Conservation (phyloP, 1,140 invertebrate species). For the Melanaphis sacchari region DNA sequence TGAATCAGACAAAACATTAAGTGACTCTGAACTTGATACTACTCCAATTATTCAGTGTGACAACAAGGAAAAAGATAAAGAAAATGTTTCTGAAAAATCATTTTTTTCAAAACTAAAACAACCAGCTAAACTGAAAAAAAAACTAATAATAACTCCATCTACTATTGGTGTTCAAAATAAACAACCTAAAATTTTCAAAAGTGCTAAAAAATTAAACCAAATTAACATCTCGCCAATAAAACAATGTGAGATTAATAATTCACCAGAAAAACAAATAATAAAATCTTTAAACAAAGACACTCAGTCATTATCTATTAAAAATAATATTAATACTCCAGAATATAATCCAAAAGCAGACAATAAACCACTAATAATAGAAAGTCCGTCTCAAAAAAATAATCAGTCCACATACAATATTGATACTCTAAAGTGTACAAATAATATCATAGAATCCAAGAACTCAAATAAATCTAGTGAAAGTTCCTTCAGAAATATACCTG, state of each 20-base stretch:
- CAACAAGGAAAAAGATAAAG: background rate
- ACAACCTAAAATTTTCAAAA: background rate
- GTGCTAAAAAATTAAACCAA: background rate
- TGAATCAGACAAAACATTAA: constrained; percentile 17
- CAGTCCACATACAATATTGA: background rate
- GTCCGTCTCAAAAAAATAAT: background rate
- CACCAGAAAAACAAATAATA: background rate
- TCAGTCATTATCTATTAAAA: background rate
- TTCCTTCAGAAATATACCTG: background rate
- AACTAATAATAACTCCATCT: constrained; percentile 15
- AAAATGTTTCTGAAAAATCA: background rate
- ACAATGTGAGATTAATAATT: background rate
- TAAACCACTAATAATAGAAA: background rate
- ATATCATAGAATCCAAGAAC: background rate
- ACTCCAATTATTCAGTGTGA: background rate
- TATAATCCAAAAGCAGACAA: background rate
- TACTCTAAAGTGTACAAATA: background rate
- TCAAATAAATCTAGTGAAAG: background rate
- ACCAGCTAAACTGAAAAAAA: background rate
- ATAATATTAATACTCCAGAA: background rate
- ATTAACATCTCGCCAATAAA: background rate
- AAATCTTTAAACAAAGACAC: background rate
- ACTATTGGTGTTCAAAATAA: constrained; percentile 32
- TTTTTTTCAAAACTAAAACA: constrained; percentile 10
- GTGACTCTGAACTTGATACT: background rate